phyloP scores from a whole-genome alignment of 2,797 vertebrate genomes.

The Siniperca scherzeri region DNA sequence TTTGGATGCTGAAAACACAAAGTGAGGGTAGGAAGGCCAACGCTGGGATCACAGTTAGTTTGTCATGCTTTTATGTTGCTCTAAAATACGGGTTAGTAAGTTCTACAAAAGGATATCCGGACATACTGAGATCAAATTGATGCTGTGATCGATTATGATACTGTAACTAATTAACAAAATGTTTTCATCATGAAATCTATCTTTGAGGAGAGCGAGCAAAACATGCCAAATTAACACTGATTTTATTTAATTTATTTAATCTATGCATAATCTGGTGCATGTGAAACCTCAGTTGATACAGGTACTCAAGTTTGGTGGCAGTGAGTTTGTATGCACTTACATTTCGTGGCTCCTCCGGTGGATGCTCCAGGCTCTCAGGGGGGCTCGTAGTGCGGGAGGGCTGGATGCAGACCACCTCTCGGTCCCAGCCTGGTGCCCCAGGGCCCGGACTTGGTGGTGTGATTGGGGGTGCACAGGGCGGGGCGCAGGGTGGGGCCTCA shows the following conservation, averaged over 20 bases:
- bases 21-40: background rate
- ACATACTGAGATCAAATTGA: constrained; percentile 4
- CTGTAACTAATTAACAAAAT: background rate
- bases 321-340: constrained; percentile 74
- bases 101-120: background rate
- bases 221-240: background rate
- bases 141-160: background rate
- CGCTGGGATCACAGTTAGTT: background rate
- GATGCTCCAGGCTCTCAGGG: constrained; percentile 92
- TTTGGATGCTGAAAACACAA: constrained; percentile 15
- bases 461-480: constrained; percentile 82
- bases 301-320: background rate
- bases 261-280: background rate
- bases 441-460: constrained; percentile 50
- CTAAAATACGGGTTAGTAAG: background rate
- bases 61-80: background rate
- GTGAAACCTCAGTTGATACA: background rate
- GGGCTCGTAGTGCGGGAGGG: constrained; percentile 93
- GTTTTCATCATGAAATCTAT: background rate
- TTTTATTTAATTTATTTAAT: background rate
- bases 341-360: constrained; percentile 87
- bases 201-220: background rate
- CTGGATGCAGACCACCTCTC: constrained; percentile 95
- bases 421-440: constrained; percentile 83
- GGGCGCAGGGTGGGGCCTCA: constrained; percentile 86